A percentile compares a stretch with the other conserved stretches of the same genome.
Evolutionary conservation across 2,888 invertebrate species (phyloP).

Genomic region (Rhorus exstirpatorius): DNA sequence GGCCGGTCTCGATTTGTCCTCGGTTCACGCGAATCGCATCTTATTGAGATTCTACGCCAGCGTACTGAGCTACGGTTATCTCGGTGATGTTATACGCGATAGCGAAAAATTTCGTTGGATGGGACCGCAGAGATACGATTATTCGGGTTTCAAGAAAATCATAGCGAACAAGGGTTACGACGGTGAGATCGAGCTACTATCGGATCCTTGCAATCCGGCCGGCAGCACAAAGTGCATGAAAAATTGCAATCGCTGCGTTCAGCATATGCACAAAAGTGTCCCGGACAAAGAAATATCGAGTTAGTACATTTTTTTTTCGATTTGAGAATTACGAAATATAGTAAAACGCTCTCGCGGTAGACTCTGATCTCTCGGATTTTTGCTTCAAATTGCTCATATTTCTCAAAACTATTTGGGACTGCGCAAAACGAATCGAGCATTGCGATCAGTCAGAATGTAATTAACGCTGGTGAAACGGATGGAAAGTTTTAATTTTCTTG

Average conservation of each 20-base stretch:
- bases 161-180: constrained; percentile 89
- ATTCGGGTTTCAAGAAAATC: constrained; percentile 90
- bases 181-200: constrained; percentile 88
- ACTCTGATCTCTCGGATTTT: too few relatives aligned
- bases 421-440: too few relatives aligned
- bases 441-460: too few relatives aligned
- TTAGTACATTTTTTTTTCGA: constrained; percentile 71
- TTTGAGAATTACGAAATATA: too few relatives aligned
- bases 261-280: constrained; percentile 78
- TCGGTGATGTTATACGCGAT: constrained; percentile 93
- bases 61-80: constrained; percentile 93
- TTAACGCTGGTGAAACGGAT: too few relatives aligned
- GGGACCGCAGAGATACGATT: constrained; percentile 94
- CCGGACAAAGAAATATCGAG: constrained; percentile 82
- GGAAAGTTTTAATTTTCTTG: too few relatives aligned
- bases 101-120: constrained; percentile 94
- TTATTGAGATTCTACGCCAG: constrained; percentile 91
- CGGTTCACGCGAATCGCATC: constrained; percentile 89
- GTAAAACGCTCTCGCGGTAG: too few relatives aligned
- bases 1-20: constrained; percentile 92
- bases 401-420: too few relatives aligned
- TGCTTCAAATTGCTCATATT: too few relatives aligned
- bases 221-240: constrained; percentile 86
- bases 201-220: constrained; percentile 85
- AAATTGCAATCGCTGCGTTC: constrained; percentile 86